These are phyloP conservation scores for Aptenodytes forsteri DNA, from an alignment of 2,113 vertebrate species.

Conservation along the genomic window DNA sequence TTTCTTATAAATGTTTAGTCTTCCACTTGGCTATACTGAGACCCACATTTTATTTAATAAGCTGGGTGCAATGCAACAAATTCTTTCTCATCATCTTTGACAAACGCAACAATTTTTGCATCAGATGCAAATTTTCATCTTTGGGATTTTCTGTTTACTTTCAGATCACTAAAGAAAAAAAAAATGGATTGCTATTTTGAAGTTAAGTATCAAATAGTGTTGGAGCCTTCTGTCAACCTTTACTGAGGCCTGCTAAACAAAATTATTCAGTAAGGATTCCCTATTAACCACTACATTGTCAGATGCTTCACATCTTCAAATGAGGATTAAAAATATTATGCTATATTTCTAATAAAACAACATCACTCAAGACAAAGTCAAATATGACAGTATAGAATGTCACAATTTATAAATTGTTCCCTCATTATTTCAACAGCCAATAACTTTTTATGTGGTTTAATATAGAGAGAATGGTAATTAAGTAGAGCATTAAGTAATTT, in stretches of 20 bases:
- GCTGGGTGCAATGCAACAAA: not conserved
- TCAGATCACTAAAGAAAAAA: not conserved
- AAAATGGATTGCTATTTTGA: too few species aligned
- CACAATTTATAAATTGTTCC: not conserved
- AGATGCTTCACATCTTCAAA: not conserved
- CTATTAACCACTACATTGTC: not conserved
- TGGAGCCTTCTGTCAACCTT: not conserved
- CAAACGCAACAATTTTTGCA: not conserved
- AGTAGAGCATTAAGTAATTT: not conserved
- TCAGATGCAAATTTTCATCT: not conserved
- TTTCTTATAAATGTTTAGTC: not conserved
- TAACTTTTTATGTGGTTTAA: not conserved
- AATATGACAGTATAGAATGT: not conserved
- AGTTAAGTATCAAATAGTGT: not conserved
- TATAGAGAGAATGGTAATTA: not conserved
- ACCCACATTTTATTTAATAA: not conserved
- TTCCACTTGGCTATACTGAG: not conserved
- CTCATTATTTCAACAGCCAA: not conserved
- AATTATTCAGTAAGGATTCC: not conserved
- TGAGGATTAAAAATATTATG: not conserved
- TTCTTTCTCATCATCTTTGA: not conserved
- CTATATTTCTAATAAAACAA: not conserved
- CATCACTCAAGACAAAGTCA: not conserved
- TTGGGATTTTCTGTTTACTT: not conserved
- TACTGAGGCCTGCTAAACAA: not conserved